phyloP scores from a whole-genome alignment of 2,797 vertebrate species.

The Falco rusticolus region DNA sequence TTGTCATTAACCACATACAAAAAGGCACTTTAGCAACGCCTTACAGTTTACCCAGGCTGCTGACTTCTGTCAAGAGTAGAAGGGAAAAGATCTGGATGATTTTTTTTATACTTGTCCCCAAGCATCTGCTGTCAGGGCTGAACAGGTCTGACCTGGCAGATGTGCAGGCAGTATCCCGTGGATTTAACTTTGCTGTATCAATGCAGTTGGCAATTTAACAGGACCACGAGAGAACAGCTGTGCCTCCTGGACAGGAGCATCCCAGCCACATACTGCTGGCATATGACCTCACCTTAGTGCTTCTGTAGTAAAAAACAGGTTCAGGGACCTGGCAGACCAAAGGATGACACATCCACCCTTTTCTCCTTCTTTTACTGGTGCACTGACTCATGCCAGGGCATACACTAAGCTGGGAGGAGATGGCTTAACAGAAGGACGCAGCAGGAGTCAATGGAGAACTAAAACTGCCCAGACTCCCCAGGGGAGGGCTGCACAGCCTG shows the following conservation, averaged over 20 bases:
- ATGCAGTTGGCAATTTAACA: neutral
- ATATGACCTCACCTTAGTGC: neutral
- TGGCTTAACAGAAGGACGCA: neutral
- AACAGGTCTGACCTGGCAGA: neutral
- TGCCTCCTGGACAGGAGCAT: neutral
- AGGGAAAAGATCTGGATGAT: neutral
- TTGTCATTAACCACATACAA: neutral
- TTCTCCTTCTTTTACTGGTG: neutral
- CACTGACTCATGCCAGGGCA: neutral
- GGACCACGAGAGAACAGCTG: neutral
- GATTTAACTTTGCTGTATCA: neutral
- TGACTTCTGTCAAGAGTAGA: neutral
- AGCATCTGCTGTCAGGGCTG: neutral
- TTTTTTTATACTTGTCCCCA: neutral
- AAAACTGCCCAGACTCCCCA: neutral
- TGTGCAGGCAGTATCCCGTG: neutral
- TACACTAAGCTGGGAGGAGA: neutral
- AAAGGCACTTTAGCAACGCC: neutral
- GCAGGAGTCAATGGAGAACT: neutral
- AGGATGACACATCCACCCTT: neutral
- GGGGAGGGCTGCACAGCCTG: neutral
- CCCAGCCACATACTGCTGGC: neutral
- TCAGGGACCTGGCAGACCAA: neutral
- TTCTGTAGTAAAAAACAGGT: neutral
- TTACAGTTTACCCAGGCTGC: neutral